A percentile compares a stretch with the other conserved stretches of the same genome.
Evolutionary conservation across 2,113 vertebrate genomes (phyloP).

Genomic region (Dryoscopus gambensis): DNA sequence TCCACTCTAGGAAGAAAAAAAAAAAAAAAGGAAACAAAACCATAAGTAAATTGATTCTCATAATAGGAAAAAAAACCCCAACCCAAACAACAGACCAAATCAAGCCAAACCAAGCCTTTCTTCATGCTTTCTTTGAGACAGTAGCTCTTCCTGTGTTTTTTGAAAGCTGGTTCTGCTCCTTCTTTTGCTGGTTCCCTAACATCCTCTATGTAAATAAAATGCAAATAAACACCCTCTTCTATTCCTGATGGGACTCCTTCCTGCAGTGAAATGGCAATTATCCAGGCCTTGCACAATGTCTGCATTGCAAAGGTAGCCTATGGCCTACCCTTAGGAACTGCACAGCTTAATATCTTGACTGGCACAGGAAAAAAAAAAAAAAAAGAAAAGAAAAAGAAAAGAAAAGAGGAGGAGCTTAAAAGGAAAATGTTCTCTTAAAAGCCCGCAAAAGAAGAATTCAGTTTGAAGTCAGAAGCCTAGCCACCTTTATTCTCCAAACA

Average conservation of each 20-base stretch:
- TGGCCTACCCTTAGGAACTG: conserved; percentile 2
- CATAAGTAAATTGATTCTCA: neutral
- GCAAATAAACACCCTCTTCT: conserved; percentile 21
- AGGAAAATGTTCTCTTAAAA: neutral
- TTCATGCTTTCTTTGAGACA: neutral
- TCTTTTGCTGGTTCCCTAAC: neutral
- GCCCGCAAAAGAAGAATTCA: neutral
- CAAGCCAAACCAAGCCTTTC: neutral
- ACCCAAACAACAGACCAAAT: neutral
- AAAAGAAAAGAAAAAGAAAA: conserved; percentile 25
- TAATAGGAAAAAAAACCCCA: neutral
- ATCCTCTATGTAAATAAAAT: conserved; percentile 42
- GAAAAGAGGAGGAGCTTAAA: neutral
- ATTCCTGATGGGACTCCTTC: conserved; percentile 4
- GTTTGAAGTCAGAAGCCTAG: neutral
- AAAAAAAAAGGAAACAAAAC: neutral
- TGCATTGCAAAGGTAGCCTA: conserved; percentile 44
- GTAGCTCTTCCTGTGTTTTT: neutral
- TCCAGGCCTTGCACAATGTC: conserved; percentile 38
- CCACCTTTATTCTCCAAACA: neutral
- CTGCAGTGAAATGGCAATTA: conserved; percentile 33
- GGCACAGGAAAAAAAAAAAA: conserved; percentile 18
- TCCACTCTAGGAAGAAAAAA: neutral
- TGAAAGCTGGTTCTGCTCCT: conserved; percentile 37
- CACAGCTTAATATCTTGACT: neutral